Conservation (phyloP, 30 jellyfish, hydroid and myxozoan species). For the Aurelia aurita complex sp. Pacific region DNA sequence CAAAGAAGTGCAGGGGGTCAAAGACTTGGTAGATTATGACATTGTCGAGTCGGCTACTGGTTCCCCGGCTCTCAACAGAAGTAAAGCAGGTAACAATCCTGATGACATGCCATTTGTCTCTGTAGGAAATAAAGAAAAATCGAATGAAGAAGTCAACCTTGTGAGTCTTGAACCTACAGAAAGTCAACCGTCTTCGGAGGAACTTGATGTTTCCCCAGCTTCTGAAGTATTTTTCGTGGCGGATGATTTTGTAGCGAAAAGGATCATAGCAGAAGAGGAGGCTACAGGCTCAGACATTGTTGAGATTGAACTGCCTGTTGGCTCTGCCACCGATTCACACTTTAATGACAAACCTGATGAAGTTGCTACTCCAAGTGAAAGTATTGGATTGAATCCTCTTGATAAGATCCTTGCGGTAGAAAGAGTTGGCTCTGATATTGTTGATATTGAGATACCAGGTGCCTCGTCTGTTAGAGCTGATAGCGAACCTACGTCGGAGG, state of each 20-base stretch:
- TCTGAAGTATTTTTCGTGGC: slow-evolving; percentile 17
- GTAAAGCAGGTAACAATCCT: background rate
- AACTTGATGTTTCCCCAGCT: slow-evolving; percentile 6
- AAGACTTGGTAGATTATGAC: slow-evolving; percentile 56
- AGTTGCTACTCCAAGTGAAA: too few relatives aligned
- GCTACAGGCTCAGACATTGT: slow-evolving; percentile 26
- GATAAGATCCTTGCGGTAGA: too few relatives aligned
- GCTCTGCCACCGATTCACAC: background rate
- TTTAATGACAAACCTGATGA: too few relatives aligned
- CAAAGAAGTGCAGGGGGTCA: background rate
- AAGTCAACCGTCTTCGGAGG: slow-evolving; percentile 12
- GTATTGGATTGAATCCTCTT: too few relatives aligned
- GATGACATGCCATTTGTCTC: background rate
- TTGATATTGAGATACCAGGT: slow-evolving; percentile 42
- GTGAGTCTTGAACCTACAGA: background rate
- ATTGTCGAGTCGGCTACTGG: slow-evolving; percentile 47
- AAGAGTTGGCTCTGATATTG: slow-evolving; percentile 29
- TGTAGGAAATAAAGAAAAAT: background rate
- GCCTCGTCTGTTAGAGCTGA: background rate
- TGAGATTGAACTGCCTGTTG: background rate
- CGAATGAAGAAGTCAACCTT: background rate
- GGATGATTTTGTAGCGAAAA: background rate
- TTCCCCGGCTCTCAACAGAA: background rate
- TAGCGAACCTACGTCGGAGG: too few relatives aligned
- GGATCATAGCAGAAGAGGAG: slow-evolving; percentile 11